A percentile compares a stretch with the other conserved stretches of the same genome.
Conservation (phyloP, 1,140 invertebrate genomes). For the Chelonus insularis region DNA sequence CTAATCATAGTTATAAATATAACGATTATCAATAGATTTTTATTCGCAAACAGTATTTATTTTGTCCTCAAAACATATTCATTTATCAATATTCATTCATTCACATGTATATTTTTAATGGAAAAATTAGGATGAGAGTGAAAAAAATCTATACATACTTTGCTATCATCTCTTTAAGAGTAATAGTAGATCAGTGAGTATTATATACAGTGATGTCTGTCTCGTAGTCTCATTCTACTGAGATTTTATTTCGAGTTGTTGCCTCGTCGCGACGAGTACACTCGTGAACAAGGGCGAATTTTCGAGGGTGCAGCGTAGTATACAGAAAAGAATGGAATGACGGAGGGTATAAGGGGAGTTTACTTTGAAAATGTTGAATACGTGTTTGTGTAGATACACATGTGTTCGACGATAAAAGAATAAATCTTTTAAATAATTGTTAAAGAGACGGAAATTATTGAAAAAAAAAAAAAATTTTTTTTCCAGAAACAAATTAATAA, state of each 20-base stretch:
- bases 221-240: not conserved
- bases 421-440: slow-evolving; percentile 9
- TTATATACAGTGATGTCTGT: slow-evolving; percentile 1
- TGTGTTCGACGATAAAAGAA: not conserved
- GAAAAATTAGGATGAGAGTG: no score
- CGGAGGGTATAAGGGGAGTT: not conserved
- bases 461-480: not conserved
- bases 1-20: no score
- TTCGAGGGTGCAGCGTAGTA: not conserved
- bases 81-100: no score
- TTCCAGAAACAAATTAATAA: not conserved
- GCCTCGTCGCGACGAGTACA: not conserved
- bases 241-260: slow-evolving; percentile 10
- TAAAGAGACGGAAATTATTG: slow-evolving; percentile 24
- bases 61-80: no score
- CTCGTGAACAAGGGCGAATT: slow-evolving; percentile 2
- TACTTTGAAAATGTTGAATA: not conserved
- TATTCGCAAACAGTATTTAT: no score
- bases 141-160: no score
- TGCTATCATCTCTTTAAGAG: not conserved
- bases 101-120: no score
- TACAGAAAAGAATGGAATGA: slow-evolving; percentile 17
- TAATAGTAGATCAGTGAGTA: not conserved
- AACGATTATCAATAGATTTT: no score
- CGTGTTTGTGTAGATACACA: not conserved